Conservation (phyloP, 2,888 invertebrate species). For the Caenorhabditis sp. region DNA sequence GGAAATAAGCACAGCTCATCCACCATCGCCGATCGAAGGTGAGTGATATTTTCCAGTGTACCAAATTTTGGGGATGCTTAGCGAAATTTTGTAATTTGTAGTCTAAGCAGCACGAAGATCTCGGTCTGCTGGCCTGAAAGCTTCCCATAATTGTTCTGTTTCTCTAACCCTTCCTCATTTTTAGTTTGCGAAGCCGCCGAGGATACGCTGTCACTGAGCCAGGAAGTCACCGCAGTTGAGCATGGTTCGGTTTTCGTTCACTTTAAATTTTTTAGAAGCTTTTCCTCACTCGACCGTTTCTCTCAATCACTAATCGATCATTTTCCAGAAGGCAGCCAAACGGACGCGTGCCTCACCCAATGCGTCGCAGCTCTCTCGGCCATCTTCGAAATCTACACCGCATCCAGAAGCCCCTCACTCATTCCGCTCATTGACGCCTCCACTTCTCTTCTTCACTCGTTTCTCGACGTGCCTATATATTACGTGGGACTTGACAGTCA, state of each 20-base stretch:
- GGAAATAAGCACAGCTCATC: constrained; percentile 52
- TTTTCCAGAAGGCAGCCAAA: constrained; percentile 73
- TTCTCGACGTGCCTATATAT: constrained; percentile 76
- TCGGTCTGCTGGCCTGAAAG: no score
- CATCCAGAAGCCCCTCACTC: constrained; percentile 20
- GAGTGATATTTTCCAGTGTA: no score
- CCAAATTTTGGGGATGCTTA: no score
- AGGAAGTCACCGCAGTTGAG: constrained; percentile 47
- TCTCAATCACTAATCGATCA: not conserved
- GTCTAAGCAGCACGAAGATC: no score
- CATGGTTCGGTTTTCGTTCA: constrained; percentile 48
- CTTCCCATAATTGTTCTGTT: not conserved
- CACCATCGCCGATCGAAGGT: constrained; percentile 51
- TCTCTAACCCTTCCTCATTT: constrained; percentile 1
- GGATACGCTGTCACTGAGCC: constrained; percentile 41
- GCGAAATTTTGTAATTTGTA: no score
- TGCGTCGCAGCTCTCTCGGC: constrained; percentile 64
- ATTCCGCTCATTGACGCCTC: constrained; percentile 56
- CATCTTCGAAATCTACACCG: constrained; percentile 66
- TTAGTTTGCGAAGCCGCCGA: constrained; percentile 51
- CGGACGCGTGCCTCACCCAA: constrained; percentile 71
- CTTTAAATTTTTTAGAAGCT: constrained; percentile 2
- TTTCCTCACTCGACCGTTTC: not conserved
- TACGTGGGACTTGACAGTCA: constrained; percentile 52
- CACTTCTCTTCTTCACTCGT: constrained; percentile 51